Base-by-base conservation (phyloP, 2,797 vertebrate species). In the Sebastes kiyomatsui region DNA sequence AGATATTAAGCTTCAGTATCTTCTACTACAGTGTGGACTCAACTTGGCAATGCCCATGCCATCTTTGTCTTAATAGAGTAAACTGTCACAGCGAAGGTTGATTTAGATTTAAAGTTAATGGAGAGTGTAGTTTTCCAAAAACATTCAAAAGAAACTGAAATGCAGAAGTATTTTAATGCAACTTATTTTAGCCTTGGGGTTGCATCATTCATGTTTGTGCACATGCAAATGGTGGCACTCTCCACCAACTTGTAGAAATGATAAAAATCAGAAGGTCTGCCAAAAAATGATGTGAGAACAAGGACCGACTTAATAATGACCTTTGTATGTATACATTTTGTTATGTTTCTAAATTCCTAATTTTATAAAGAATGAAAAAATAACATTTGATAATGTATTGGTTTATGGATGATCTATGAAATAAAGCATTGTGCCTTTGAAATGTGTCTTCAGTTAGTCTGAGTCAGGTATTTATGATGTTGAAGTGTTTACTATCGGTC, bases 381-480 rank as follows among this genome's bases (percentile, higher is more conserved):
- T 72, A 58, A 79, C 27, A 52, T 81, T 75, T 85, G 75, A 85
- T 84, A 82, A 82, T 83, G 75, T 87, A 68, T 80, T 84, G 27
- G 54, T 82, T 90, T 84, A 71, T 87, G 55, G 75, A 92, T 82
- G 25, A 80, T 83, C 18, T 85, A 32, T 88, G 64, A 93, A 96
- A 96, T 96, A 96, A 96, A 96, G 95, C 58, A 87, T 91, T 75
- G 79, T 90, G 80, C 89, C 88, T 87, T 93, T 91, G 68, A 78
- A 72, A 65, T 79, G 27, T 46, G 14, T 85, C 38, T 73, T 80
- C 16, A 46, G 58, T 80, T 76, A 30, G 2, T 75, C 18, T 69
- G n/a, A 68, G 18, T 35, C 30, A 25, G 5, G 18, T 35, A 59
- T 75, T 72, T 38, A 56, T 66, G 10, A 54, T 46, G 42, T 46